Base-by-base conservation (phyloP, 2,888 invertebrate genomes). In the Psylliodes chrysocephalus region DNA sequence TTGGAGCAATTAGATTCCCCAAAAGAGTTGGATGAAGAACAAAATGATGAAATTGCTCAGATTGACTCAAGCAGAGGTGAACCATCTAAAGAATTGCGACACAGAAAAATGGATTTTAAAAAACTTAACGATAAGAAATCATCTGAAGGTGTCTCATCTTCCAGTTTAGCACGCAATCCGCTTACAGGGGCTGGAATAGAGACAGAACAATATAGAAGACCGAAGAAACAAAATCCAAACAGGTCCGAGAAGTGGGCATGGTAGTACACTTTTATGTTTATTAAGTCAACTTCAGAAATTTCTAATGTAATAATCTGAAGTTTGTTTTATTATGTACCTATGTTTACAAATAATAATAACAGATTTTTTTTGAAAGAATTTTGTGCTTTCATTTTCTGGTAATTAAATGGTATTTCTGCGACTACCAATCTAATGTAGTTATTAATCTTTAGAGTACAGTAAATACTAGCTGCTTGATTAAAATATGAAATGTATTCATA, bases 111-210 rank as follows among this genome's bases (percentile, higher is more conserved):
- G 17, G 54, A 60, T 30, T 30, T 42, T 33, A 25, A 53, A 30
- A 51, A 35, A 38, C 3, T 38, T 1, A 19, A 30, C 2, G 54
- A 49, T 5, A 63, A 33, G 22, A 49, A 30, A n/a, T 12, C 8
- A 47, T 19, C 17, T 19, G 35, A 56, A 18, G 59, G 22, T 10
- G 10, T 49, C 12, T 7, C 19, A 10, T 35, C 67, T 30, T 76
- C 75, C 4, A 70, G 63, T 15, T 76, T 77, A 65, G 22, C 63
- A 17, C 69, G 77, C 38, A 78, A 78, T 64, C 75, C 75, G 7
- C 60, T 78, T 17, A 78, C 77, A 1, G 77, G 77, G 3, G 75
- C 71, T 15, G 77, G 77, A 1, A 68, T 78, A 62, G 75, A 76
- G 63, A 66, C 53, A 4, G 66, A 68, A 5, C 66, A 70, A 6